Base-by-base conservation (phyloP, 2,888 invertebrate species). In the Catotricha subobsoleta region DNA sequence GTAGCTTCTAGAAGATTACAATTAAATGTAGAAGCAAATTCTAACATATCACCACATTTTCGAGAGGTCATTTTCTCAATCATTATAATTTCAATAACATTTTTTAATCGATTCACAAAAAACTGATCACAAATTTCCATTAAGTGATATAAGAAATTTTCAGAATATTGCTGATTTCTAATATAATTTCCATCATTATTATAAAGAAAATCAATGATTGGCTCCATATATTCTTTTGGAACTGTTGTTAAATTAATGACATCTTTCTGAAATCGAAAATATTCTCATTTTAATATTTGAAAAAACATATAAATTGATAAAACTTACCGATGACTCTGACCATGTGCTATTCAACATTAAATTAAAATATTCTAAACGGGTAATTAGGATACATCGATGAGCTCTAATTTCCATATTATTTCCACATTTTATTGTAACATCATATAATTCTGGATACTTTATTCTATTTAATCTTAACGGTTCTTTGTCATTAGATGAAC, bases 321-420 rank as follows among this genome's bases (percentile, higher is more conserved):
- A 52, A 34, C 60, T 56, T 52, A 77, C 78, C n/a, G n/a, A n/a
- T 21, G 34, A 34, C 70, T 78, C 77, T 38, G 71, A 67, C 87
- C 87, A 88, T 33, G 77, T 72, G 51, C 75, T 72, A 52, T 75
- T 72, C 50, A 88, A 78, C 81, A 90, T 82, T 51, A 78, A 78
- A 45, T 74, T 72, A 56, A 90, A 90, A 59, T 88, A 90, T 47
- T 88, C 86, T n/a, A 82, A 62, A 25, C 86, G 62, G 0, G 83
- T 77, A 0, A 78, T 75, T 15, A 90, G 60, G n/a, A 90, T 64
- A 54, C 86, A 88, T 53, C 77, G 80, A 56, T 90, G 88, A 0
- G 82, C 86, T 1, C 66, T 58, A 18, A 83, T 57, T 33, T 55
- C 51, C 19, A 52, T 46, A 29, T 66, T 66, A 18, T 67, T 68